Percentiles rank a stretch among this genome's conserved stretches.
Evolutionary conservation across 2,113 vertebrate genomes (phyloP).

Genomic region (Scolopax mira): DNA sequence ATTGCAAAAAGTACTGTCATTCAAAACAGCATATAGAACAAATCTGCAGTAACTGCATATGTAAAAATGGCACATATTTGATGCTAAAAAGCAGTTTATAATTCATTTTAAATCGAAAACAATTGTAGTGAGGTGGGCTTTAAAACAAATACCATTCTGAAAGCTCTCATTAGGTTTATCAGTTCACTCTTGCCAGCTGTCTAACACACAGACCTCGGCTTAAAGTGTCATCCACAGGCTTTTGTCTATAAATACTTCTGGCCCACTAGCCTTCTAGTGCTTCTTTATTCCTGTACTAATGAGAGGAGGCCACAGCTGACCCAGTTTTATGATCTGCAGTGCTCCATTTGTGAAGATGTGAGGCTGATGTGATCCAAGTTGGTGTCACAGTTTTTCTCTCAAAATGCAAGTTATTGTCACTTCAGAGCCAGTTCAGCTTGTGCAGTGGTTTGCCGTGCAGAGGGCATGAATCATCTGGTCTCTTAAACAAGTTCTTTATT

Average conservation of each 20-base stretch:
- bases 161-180: not conserved
- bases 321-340: not conserved
- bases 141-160: not conserved
- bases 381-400: not conserved
- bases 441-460: not conserved
- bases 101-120: not conserved
- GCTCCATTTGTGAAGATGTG: not conserved
- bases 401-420: not conserved
- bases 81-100: not conserved
- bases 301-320: not conserved
- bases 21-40: not conserved
- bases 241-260: not conserved
- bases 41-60: not conserved
- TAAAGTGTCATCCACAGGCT: not conserved
- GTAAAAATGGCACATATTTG: not conserved
- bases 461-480: not conserved
- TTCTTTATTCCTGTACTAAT: not conserved
- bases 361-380: not conserved
- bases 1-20: not conserved
- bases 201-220: not conserved
- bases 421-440: not conserved
- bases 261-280: not conserved
- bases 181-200: not conserved
- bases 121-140: not conserved
- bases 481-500: not conserved